Evolutionary conservation across 1,140 invertebrate species (phyloP).

Genomic region (Pararge aegeria): DNA sequence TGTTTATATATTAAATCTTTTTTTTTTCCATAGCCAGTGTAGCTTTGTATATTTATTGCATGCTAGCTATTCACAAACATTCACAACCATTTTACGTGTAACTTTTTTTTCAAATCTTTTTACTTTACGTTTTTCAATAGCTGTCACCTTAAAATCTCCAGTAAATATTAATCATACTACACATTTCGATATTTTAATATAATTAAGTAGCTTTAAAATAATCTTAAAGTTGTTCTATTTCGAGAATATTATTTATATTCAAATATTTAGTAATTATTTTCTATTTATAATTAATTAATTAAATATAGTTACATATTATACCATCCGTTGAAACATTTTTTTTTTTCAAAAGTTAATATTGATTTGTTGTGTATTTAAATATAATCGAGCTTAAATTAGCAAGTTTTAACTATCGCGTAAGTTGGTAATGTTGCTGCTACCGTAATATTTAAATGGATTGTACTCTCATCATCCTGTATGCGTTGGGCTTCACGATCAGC

Average conservation of each 20-base stretch:
- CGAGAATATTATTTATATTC: not conserved
- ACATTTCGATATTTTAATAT: slow-evolving; percentile 2
- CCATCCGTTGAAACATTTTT: too few species aligned
- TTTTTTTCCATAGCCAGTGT: too few species aligned
- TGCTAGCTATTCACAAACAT: not conserved
- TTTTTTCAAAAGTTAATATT: too few species aligned
- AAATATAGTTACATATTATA: not conserved
- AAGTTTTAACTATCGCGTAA: slow-evolving; percentile 7
- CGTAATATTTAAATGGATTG: slow-evolving; percentile 16
- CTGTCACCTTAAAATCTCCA: slow-evolving; percentile 1
- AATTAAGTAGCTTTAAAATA: not conserved
- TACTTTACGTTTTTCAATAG: not conserved
- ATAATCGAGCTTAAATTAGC: slow-evolving; percentile 29
- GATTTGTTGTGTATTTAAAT: too few species aligned
- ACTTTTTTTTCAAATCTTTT: not conserved
- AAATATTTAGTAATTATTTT: not conserved
- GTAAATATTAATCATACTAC: not conserved
- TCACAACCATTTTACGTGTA: not conserved
- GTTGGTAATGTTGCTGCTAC: slow-evolving; percentile 13
- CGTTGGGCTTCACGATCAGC: slow-evolving; percentile 24
- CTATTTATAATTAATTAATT: not conserved
- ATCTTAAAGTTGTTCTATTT: not conserved
- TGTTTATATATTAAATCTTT: too few species aligned
- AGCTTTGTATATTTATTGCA: too few species aligned
- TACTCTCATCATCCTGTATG: slow-evolving; percentile 26